Conservation (phyloP, 2,888 invertebrate species). For the Pollenia labialis region DNA sequence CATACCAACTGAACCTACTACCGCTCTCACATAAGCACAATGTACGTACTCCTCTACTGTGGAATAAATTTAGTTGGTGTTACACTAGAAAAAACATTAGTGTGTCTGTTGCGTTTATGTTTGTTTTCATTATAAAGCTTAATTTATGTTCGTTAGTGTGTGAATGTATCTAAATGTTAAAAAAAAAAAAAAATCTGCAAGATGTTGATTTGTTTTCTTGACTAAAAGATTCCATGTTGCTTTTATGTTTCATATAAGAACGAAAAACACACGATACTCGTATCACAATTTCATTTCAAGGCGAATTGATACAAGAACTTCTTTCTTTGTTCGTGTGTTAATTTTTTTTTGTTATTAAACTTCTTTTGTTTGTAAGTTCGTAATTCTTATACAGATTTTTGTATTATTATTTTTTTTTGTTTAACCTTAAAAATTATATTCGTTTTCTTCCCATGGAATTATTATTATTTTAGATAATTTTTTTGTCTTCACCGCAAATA, state of each 20-base stretch:
- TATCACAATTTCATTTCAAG: constrained; percentile 15
- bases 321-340: constrained; percentile 10
- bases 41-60: not conserved
- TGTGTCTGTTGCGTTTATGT: constrained; percentile 49
- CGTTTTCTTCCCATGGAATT: constrained; percentile 20
- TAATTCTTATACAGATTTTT: not conserved
- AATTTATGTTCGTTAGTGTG: constrained; percentile 29
- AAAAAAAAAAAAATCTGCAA: not conserved
- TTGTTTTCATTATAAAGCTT: constrained; percentile 64
- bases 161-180: not conserved
- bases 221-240: not conserved
- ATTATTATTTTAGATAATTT: constrained; percentile 13
- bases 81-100: constrained; percentile 1
- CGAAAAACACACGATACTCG: constrained; percentile 1
- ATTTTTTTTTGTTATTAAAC: constrained; percentile 23
- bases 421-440: constrained; percentile 40
- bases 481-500: constrained; percentile 18
- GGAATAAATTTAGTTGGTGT: not conserved
- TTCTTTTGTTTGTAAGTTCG: constrained; percentile 12
- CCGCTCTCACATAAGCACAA: not conserved
- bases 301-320: not conserved
- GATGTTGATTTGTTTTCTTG: constrained; percentile 16
- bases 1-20: not conserved
- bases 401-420: not conserved
- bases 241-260: constrained; percentile 7